A percentile compares a stretch with the other conserved stretches of the same genome.
Conservation (phyloP, 1,140 invertebrate genomes). For the Campoletis sonorensis region DNA sequence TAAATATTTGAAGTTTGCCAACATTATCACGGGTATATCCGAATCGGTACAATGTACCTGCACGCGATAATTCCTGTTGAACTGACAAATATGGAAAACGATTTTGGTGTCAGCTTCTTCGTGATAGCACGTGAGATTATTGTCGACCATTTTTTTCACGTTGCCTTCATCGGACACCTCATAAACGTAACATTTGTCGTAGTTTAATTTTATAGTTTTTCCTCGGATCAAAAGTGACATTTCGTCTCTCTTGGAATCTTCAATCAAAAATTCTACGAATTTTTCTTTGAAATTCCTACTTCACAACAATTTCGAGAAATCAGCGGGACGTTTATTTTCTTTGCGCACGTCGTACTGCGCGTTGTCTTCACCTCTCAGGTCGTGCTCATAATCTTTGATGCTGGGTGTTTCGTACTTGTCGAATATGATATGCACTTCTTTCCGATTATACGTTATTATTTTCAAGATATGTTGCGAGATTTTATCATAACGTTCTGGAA, state of each 20-base stretch:
- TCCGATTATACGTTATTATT: not conserved
- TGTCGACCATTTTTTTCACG: slow-evolving; percentile 51
- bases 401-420: not conserved
- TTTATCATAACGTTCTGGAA: not conserved
- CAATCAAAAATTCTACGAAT: slow-evolving; percentile 48
- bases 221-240: slow-evolving; percentile 41
- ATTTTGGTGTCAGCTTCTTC: slow-evolving; percentile 55
- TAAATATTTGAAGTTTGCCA: slow-evolving; percentile 52
- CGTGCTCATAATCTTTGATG: not conserved
- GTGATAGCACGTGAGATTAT: slow-evolving; percentile 53
- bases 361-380: not conserved
- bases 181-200: slow-evolving; percentile 53
- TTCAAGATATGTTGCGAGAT: not conserved
- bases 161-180: slow-evolving; percentile 41
- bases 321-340: not conserved
- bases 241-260: slow-evolving; percentile 53
- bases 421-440: not conserved
- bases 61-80: slow-evolving; percentile 50
- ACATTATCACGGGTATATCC: slow-evolving; percentile 55
- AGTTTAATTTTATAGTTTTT: slow-evolving; percentile 53
- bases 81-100: slow-evolving; percentile 52
- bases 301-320: not conserved
- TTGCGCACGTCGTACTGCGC: not conserved
- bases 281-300: slow-evolving; percentile 14
- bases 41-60: slow-evolving; percentile 56